phyloP scores from a whole-genome alignment of 2,797 vertebrate genomes.

The Neosalanx taihuensis region DNA sequence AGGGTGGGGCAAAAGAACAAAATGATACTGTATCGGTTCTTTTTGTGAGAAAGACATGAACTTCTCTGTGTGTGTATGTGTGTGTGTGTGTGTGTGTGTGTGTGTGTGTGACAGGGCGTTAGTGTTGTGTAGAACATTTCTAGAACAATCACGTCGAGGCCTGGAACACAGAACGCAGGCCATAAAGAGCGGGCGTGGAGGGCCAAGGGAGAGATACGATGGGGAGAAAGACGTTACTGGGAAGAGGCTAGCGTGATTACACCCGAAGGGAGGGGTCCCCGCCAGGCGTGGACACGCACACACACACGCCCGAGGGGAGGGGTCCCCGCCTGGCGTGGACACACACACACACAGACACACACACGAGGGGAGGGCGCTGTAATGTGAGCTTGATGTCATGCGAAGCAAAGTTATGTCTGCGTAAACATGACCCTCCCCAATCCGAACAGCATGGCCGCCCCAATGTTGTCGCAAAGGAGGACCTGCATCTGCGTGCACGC shows the following conservation, averaged over 20 bases:
- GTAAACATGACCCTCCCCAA: constrained; percentile 51
- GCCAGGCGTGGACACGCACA: background rate
- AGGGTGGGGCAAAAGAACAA: background rate
- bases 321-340: constrained; percentile 3
- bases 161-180: constrained; percentile 5
- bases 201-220: background rate
- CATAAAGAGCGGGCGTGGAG: background rate
- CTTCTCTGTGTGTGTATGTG: background rate
- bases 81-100: background rate
- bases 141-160: constrained; percentile 15
- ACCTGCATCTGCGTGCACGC: background rate
- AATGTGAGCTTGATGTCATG: constrained; percentile 54
- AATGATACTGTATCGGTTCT: background rate
- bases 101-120: constrained; percentile 5
- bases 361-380: constrained; percentile 1
- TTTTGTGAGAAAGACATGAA: constrained; percentile 13
- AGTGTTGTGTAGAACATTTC: constrained; percentile 28
- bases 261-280: constrained; percentile 14
- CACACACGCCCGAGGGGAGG: constrained; percentile 18
- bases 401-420: constrained; percentile 49
- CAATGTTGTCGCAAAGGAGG: no score
- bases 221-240: constrained; percentile 15
- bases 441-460: constrained; percentile 34
- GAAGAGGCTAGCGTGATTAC: constrained; percentile 1
- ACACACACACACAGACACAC: background rate